Evolutionary conservation across 2,888 invertebrate genomes (phyloP).

Genomic region (Caenorhabditis becei): DNA sequence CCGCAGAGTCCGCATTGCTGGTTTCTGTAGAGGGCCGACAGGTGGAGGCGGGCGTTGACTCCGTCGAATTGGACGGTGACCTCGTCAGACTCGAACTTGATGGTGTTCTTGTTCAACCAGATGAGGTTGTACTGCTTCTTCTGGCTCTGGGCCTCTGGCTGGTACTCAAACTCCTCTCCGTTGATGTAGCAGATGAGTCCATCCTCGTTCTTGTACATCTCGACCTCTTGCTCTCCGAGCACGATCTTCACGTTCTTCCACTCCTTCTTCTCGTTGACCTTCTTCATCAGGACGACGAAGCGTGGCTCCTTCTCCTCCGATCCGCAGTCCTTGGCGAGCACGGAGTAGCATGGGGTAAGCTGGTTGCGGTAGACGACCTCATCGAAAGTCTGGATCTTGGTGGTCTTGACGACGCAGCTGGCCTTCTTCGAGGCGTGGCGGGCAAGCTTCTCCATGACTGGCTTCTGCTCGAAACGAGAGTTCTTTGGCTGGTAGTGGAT

Average conservation of each 20-base stretch:
- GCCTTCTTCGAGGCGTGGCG: slow-evolving; percentile 49
- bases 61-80: slow-evolving; percentile 74
- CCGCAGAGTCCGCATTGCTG: slow-evolving; percentile 81
- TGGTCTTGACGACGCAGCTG: slow-evolving; percentile 65
- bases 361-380: slow-evolving; percentile 76
- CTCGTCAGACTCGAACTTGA: slow-evolving; percentile 61
- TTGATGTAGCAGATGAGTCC: slow-evolving; percentile 67
- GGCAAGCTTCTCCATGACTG: slow-evolving; percentile 51
- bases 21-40: slow-evolving; percentile 73
- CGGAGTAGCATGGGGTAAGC: slow-evolving; percentile 81
- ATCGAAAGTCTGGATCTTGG: slow-evolving; percentile 79
- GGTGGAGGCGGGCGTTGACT: slow-evolving; percentile 71
- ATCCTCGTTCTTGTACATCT: slow-evolving; percentile 56
- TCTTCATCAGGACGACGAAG: slow-evolving; percentile 82
- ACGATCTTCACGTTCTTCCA: slow-evolving; percentile 76
- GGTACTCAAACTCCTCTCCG: slow-evolving; percentile 67
- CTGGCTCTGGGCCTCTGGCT: slow-evolving; percentile 56
- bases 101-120: slow-evolving; percentile 54
- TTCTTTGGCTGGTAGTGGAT: slow-evolving; percentile 57
- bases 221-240: slow-evolving; percentile 63
- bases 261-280: slow-evolving; percentile 68
- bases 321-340: slow-evolving; percentile 83
- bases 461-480: slow-evolving; percentile 42
- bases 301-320: slow-evolving; percentile 71
- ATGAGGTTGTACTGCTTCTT: slow-evolving; percentile 59